phyloP scores from a whole-genome alignment of 2,888 invertebrate species.

The Chorisops tibialis region DNA sequence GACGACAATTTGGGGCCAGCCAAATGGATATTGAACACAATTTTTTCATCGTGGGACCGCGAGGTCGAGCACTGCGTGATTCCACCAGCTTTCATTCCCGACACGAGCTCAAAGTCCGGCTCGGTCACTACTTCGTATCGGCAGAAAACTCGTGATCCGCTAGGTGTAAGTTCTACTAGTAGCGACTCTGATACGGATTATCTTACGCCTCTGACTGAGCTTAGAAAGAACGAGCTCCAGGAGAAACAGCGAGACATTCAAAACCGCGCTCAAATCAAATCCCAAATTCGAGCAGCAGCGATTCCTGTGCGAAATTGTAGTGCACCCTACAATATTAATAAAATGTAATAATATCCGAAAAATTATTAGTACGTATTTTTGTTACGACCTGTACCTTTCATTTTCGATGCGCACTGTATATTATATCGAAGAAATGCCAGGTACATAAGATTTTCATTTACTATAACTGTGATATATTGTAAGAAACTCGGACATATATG shows the following conservation, averaged over 20 bases:
- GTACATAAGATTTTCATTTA: too few species aligned
- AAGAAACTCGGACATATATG: too few species aligned
- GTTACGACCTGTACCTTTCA: too few species aligned
- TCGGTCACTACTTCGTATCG: constrained; percentile 72
- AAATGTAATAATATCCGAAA: too few species aligned
- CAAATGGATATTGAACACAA: constrained; percentile 86
- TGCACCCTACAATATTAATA: too few species aligned
- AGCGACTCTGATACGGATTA: constrained; percentile 81
- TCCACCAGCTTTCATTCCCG: constrained; percentile 82
- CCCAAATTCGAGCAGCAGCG: too few species aligned
- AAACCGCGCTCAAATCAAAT: constrained; percentile 24
- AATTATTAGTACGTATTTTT: too few species aligned
- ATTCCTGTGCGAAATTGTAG: too few species aligned
- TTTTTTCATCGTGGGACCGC: constrained; percentile 52
- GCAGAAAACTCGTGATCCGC: constrained; percentile 60
- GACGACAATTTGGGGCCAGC: constrained; percentile 92
- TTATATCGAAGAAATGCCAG: too few species aligned
- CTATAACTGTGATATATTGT: too few species aligned
- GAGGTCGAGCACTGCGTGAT: constrained; percentile 66
- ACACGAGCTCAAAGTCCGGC: constrained; percentile 82
- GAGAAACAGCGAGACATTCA: constrained; percentile 61
- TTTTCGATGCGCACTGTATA: too few species aligned
- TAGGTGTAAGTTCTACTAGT: constrained; percentile 93
- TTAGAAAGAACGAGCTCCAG: constrained; percentile 73
- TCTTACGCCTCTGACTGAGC: constrained; percentile 74